phyloP scores from a whole-genome alignment of 2,888 invertebrate species.

The Phortica magna region DNA sequence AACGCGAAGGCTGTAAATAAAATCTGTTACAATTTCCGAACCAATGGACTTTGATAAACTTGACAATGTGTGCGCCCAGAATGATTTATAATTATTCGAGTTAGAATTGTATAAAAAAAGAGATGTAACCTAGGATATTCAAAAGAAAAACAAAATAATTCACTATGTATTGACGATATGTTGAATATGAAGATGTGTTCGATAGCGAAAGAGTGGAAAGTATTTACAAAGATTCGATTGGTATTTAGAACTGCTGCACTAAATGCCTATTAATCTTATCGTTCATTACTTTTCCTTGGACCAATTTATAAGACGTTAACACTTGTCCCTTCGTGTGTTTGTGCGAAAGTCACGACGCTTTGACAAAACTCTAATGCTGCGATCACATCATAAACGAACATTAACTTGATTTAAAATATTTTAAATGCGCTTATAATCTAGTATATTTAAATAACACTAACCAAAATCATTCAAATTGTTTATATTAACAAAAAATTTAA shows the following conservation, averaged over 20 bases:
- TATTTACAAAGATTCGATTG: too few species aligned
- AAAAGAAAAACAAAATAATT: neutral
- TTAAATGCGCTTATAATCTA: conserved; percentile 43
- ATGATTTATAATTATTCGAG: conserved; percentile 4
- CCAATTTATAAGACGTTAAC: too few species aligned
- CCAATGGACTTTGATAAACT: neutral
- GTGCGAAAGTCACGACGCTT: too few species aligned
- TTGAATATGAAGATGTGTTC: neutral
- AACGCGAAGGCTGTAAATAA: conserved; percentile 50
- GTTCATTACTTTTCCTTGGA: too few species aligned
- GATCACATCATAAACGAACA: too few species aligned
- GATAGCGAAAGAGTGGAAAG: too few species aligned
- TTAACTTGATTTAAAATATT: neutral
- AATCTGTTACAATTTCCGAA: neutral
- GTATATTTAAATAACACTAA: neutral
- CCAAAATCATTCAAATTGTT: neutral
- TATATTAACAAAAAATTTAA: conserved; percentile 1
- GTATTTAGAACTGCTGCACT: too few species aligned
- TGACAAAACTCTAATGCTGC: too few species aligned
- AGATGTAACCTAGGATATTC: neutral
- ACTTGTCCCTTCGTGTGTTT: too few species aligned
- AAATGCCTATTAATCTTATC: too few species aligned
- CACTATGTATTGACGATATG: neutral
- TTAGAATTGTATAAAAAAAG: neutral
- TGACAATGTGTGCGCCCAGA: neutral